phyloP scores from a whole-genome alignment of 1,140 invertebrate species.

The Anadara kagoshimensis region DNA sequence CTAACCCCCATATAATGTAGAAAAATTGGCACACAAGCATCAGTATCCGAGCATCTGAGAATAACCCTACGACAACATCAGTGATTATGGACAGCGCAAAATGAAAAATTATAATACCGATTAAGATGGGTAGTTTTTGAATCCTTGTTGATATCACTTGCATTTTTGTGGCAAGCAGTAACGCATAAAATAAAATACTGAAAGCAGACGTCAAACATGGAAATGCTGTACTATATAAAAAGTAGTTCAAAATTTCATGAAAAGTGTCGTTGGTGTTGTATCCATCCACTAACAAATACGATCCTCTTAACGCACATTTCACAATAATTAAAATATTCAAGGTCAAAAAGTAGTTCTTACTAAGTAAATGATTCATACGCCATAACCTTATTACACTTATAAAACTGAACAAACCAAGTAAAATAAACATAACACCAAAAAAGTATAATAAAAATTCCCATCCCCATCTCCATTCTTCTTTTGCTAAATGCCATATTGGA shows the following conservation, averaged over 20 bases:
- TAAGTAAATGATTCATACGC: slow-evolving; percentile 58
- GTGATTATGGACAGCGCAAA: slow-evolving; percentile 85
- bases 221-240: slow-evolving; percentile 78
- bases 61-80: slow-evolving; percentile 80
- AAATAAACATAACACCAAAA: slow-evolving; percentile 86
- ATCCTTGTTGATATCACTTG: slow-evolving; percentile 70
- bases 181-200: slow-evolving; percentile 87
- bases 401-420: slow-evolving; percentile 87
- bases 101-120: slow-evolving; percentile 85
- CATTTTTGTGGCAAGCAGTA: slow-evolving; percentile 81
- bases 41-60: slow-evolving; percentile 44
- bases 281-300: slow-evolving; percentile 91
- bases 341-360: slow-evolving; percentile 85
- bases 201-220: slow-evolving; percentile 90
- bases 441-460: slow-evolving; percentile 93
- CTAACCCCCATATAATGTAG: slow-evolving; percentile 83
- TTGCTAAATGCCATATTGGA: slow-evolving; percentile 31
- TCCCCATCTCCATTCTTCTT: slow-evolving; percentile 79
- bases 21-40: slow-evolving; percentile 74
- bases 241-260: slow-evolving; percentile 84
- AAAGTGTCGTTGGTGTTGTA: slow-evolving; percentile 88
- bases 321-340: slow-evolving; percentile 86
- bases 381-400: slow-evolving; percentile 66
- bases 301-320: slow-evolving; percentile 86
- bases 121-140: slow-evolving; percentile 82